Conservation (phyloP, 2,797 vertebrate species). For the Chaetophractus vellerosus region DNA sequence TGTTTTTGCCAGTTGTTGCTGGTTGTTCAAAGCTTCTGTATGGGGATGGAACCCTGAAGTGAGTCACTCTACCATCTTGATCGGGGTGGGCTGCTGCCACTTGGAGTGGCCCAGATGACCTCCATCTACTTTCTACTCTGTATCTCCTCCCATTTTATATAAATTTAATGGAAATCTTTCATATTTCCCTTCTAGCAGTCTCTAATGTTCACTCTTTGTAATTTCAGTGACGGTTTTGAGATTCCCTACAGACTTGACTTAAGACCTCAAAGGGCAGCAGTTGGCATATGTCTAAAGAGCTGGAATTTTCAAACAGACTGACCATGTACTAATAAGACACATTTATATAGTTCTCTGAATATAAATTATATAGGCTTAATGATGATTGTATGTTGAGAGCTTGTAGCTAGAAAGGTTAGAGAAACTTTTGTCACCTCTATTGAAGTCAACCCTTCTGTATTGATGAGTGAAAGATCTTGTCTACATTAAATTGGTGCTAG, state of each 20-base stretch:
- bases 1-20: too few relatives aligned
- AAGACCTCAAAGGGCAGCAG: constrained; percentile 91
- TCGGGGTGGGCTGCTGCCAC: too few relatives aligned
- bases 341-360: constrained; percentile 89
- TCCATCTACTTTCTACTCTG: too few relatives aligned
- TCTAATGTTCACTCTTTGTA: constrained; percentile 91
- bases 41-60: too few relatives aligned
- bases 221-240: constrained; percentile 89
- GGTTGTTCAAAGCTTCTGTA: too few relatives aligned
- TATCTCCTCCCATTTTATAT: constrained; percentile 71
- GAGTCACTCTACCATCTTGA: too few relatives aligned
- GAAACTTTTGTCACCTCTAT: constrained; percentile 89
- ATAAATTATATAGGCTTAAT: constrained; percentile 89
- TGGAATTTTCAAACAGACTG: constrained; percentile 90
- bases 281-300: constrained; percentile 92
- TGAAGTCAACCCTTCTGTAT: constrained; percentile 87
- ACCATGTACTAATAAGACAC: constrained; percentile 91
- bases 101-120: too few relatives aligned
- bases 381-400: constrained; percentile 91
- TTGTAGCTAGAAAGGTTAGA: constrained; percentile 88
- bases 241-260: constrained; percentile 92
- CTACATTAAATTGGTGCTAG: constrained; percentile 62
- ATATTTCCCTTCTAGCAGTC: constrained; percentile 90
- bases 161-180: constrained; percentile 89
- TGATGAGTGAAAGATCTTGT: constrained; percentile 82